Base-by-base conservation (phyloP, 2,113 vertebrate genomes). In the Sigmodon hispidus region DNA sequence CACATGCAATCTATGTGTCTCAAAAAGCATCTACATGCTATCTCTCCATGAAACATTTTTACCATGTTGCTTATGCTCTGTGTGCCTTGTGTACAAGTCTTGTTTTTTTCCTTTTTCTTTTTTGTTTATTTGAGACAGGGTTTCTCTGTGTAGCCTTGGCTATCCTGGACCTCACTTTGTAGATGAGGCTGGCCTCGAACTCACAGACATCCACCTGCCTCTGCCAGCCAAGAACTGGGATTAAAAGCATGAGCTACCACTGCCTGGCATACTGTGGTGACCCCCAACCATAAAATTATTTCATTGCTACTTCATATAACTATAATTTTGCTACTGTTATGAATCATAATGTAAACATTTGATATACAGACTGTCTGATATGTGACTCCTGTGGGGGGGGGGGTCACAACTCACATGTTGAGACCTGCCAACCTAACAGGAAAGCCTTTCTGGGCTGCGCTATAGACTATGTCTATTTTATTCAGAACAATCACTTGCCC, bases 11-110 rank as follows among this genome's bases (percentile, higher is more conserved):
- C 0, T 43, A 22, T 31, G 70, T 24, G 43, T 85, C 57, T 90
- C 40, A 55, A 5, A n/a, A n/a, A n/a, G n/a, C 21, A 0, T 1
- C 50, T 7, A 40, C n/a, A 48, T 24, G 34, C 0, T 61, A 11
- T 13, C 36, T 88, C 70, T 55, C 57, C 61, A 2, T n/a, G 43
- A 90, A 75, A 72, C 59, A 67, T 4, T 48, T 26, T 59, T 92
- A 55, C 57, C 45, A 4, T 8, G 45, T 77, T 94, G 36, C 7
- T 43, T 40, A 55, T 10, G 17, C 7, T 24, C 61, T 29, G 50
- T 19, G 26, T n/a, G 9, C 43, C 61, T 59, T 40, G 5, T 15
- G 36, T 3, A 48, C n/a, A 86, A 67, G 61, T 69, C 75, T 29
- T 48, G 24, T 31, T 31, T 48, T 45, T 45, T 48, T 45, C 31